Conservation (phyloP, 1,140 invertebrate genomes). For the Anastatus disparis region DNA sequence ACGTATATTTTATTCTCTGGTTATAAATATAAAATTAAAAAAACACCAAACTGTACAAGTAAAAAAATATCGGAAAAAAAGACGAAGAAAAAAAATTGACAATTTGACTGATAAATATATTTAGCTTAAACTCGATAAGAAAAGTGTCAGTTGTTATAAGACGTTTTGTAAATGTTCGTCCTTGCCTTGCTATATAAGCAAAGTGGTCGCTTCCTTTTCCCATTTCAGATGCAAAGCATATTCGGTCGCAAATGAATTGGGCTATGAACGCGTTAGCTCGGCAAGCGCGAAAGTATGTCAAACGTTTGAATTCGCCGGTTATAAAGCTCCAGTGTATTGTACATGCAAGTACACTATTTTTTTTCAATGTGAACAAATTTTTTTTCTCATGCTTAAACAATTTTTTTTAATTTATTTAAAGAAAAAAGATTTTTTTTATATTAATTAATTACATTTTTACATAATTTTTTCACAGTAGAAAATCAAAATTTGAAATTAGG, state of each 20-base stretch:
- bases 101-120: not conserved
- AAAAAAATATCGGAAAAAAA: too few species aligned
- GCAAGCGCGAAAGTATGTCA: constrained; percentile 32
- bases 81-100: not conserved
- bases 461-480: not conserved
- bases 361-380: not conserved
- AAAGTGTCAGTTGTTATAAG: not conserved
- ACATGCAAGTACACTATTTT: too few species aligned
- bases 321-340: not conserved
- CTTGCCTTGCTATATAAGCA: constrained; percentile 50
- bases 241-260: constrained; percentile 43
- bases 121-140: not conserved
- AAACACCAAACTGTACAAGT: too few species aligned
- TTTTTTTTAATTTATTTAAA: too few species aligned
- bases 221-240: constrained; percentile 59
- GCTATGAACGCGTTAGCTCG: not conserved
- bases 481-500: constrained; percentile 32
- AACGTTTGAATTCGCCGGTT: constrained; percentile 26
- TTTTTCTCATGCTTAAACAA: not conserved
- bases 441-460: too few species aligned
- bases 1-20: too few species aligned
- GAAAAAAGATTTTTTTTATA: too few species aligned
- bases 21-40: too few species aligned
- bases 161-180: constrained; percentile 37
- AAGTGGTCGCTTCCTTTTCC: constrained; percentile 61